A percentile compares a stretch with the other conserved stretches of the same genome.
Conservation (phyloP, 2,888 invertebrate genomes). For the Phragmatobia fuliginosa region DNA sequence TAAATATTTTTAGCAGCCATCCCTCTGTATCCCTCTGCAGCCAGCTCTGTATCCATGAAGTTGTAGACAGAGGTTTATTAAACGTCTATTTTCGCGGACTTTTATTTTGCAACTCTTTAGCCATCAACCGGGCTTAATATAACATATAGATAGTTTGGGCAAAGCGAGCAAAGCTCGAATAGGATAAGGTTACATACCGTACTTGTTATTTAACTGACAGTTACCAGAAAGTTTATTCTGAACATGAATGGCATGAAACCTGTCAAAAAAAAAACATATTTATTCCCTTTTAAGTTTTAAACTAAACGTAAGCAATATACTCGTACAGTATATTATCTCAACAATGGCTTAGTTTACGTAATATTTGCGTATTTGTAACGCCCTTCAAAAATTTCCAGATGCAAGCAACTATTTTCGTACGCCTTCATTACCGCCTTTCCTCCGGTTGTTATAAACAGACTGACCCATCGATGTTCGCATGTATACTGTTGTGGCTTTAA, state of each 20-base stretch:
- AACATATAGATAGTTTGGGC: not conserved
- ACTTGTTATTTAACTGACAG: not conserved
- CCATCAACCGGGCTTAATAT: not conserved
- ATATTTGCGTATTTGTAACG: conserved; percentile 25
- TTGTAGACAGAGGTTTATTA: not conserved
- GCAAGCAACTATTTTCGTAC: conserved; percentile 37
- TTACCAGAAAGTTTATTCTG: not conserved
- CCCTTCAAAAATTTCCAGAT: conserved; percentile 40
- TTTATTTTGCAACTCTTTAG: not conserved
- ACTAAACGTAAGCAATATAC: not conserved
- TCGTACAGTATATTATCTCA: too few species aligned
- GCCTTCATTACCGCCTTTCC: conserved; percentile 32
- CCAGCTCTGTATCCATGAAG: not conserved
- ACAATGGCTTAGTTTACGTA: conserved; percentile 18
- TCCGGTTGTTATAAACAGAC: conserved; percentile 43
- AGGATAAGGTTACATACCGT: not conserved
- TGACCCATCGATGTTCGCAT: conserved; percentile 27
- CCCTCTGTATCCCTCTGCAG: too few species aligned
- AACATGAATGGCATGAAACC: not conserved
- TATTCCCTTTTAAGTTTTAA: too few species aligned
- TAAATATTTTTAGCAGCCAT: too few species aligned
- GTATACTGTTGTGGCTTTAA: conserved; percentile 27
- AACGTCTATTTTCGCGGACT: too few species aligned
- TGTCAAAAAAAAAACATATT: too few species aligned
- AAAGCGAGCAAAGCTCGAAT: not conserved